phyloP scores from a whole-genome alignment of 2,113 vertebrate species.

The Rhipidura dahli region DNA sequence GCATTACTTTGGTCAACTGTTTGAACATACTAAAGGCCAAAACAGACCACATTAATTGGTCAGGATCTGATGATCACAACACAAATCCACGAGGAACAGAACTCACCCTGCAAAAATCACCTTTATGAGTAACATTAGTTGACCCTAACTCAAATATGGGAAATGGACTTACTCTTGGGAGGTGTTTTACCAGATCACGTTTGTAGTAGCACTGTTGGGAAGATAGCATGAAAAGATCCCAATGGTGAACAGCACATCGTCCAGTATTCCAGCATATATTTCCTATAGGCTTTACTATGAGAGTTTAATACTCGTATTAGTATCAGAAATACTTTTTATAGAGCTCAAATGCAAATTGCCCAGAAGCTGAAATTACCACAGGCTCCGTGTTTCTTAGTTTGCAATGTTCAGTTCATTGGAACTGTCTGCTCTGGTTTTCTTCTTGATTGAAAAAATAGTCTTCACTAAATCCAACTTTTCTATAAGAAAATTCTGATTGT shows the following conservation, averaged over 20 bases:
- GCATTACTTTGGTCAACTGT: neutral
- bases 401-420: neutral
- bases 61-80: neutral
- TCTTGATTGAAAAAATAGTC: neutral
- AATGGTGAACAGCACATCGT: fast-evolving
- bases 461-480: neutral
- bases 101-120: neutral
- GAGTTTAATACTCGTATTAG: neutral
- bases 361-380: neutral
- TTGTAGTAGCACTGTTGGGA: neutral
- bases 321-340: neutral
- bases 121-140: neutral
- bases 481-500: neutral
- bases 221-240: neutral
- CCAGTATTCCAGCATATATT: neutral
- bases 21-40: neutral
- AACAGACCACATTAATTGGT: neutral
- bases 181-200: neutral
- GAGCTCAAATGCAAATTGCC: neutral
- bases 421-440: neutral
- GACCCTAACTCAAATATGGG: neutral
- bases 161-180: neutral
- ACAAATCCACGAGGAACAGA: neutral
- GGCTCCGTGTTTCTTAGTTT: neutral
- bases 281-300: neutral